Percentiles rank a stretch among this genome's conserved stretches.
Conservation (phyloP, 2,797 vertebrate species). For the Acanthiza pusilla region DNA sequence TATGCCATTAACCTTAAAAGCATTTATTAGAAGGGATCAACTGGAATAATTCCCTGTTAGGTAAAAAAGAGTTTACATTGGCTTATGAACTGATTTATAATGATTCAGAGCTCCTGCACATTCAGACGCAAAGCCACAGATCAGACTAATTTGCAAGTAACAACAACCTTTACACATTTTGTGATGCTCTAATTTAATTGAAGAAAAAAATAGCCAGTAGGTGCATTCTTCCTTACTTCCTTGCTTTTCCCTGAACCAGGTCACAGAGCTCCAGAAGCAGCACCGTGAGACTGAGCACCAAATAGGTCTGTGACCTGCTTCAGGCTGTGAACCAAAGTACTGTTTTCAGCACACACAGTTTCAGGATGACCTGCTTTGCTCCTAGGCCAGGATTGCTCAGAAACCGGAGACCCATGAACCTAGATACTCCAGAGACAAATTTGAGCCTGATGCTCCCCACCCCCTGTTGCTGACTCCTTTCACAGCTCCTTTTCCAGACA, state of each 20-base stretch:
- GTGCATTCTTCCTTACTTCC: background rate
- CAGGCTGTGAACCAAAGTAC: background rate
- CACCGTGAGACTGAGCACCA: rapidly evolving
- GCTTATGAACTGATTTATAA: background rate
- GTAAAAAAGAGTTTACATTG: background rate
- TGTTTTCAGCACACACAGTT: background rate
- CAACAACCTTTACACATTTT: background rate
- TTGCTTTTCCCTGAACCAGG: background rate
- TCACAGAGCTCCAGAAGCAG: background rate
- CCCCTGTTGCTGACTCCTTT: background rate
- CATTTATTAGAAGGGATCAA: background rate
- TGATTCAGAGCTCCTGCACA: background rate
- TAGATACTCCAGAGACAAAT: background rate
- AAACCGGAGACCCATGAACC: background rate
- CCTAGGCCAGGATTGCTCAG: background rate
- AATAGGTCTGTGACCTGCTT: background rate
- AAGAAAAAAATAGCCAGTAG: background rate
- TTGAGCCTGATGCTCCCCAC: background rate
- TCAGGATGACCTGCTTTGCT: background rate
- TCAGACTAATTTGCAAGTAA: background rate
- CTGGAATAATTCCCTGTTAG: background rate
- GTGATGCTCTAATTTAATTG: background rate
- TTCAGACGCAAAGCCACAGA: background rate
- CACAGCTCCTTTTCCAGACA: background rate
- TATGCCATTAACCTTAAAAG: background rate